phyloP scores from a whole-genome alignment of 2,888 invertebrate genomes.

The Pyrgus malvae region DNA sequence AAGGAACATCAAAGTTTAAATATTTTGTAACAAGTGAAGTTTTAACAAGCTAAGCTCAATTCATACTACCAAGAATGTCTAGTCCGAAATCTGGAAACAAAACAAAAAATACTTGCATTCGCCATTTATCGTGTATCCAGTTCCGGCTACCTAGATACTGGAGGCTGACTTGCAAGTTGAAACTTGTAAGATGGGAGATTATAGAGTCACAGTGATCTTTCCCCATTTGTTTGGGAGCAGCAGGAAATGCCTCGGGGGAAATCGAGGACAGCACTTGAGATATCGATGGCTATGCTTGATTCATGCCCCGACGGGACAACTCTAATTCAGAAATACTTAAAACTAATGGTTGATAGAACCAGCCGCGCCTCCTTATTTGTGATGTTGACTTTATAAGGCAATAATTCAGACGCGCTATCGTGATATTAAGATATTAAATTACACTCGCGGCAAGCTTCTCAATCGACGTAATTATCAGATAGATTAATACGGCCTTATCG shows the following conservation, averaged over 20 bases:
- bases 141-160: slow-evolving; percentile 24
- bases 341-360: slow-evolving; percentile 27
- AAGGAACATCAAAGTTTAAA: too few species aligned
- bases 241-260: slow-evolving; percentile 36
- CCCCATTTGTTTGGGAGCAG: slow-evolving; percentile 35
- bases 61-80: background rate
- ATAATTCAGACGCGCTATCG: slow-evolving; percentile 26
- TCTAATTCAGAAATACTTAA: slow-evolving; percentile 29
- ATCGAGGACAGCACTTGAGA: slow-evolving; percentile 33
- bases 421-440: slow-evolving; percentile 29
- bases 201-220: slow-evolving; percentile 31
- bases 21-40: too few species aligned
- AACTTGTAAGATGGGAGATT: slow-evolving; percentile 33
- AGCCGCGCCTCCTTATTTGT: slow-evolving; percentile 28
- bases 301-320: slow-evolving; percentile 28
- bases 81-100: background rate
- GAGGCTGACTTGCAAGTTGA: slow-evolving; percentile 24
- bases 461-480: slow-evolving; percentile 20
- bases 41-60: background rate
- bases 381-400: slow-evolving; percentile 27
- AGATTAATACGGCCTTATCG: slow-evolving; percentile 19
- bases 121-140: slow-evolving; percentile 6
- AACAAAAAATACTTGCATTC: background rate
- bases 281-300: slow-evolving; percentile 30
- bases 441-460: slow-evolving; percentile 21